Base-by-base conservation (phyloP, 2,888 invertebrate species). In the Griposia aprilina region DNA sequence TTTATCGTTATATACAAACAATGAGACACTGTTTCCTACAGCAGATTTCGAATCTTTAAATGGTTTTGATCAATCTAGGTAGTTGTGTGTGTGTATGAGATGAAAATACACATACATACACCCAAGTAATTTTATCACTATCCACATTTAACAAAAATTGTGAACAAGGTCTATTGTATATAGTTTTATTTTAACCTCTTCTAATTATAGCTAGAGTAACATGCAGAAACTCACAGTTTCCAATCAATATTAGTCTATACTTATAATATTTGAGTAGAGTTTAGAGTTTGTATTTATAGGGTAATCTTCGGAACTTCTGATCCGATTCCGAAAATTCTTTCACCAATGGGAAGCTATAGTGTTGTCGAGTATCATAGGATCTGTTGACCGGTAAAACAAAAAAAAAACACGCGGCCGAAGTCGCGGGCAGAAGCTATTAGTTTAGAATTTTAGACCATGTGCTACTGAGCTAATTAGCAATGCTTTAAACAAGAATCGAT, bases 151-250 rank as follows among this genome's bases (percentile, higher is more conserved):
- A 36, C 30, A 36, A 36, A 36, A 36, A 36, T 36, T 36, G 30
- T 36, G 30, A 36, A 30, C 76, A 82, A 82, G 63, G 80, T 68
- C 68, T 0, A 59, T 8, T 3, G 30, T 17, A 45, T 11, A 26
- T 26, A 11, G 8, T n/a, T 26, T 26, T 52, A 30, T n/a, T 57
- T 59, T 52, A 60, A 60, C 30, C 52, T 30, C 41, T 30, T 26
- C 7, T 23, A 67, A 36, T 5, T 17, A 63, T 65, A 55, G 36
- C 7, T 11, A 62, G 17, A 55, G 15, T 57, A 23, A 63, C 55
- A 10, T 72, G 55, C 62, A 62, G 6, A 57, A 55, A 36, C 1
- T 20, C 2, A 23, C 8, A 48, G 17, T 59, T 60, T 30, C 1
- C 20, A 11, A 45, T 15, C 2, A 17, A 57, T 76, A 23, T 60